Evolutionary conservation across 2,797 vertebrate species (phyloP).

Genomic region (Oophaga sylvatica): DNA sequence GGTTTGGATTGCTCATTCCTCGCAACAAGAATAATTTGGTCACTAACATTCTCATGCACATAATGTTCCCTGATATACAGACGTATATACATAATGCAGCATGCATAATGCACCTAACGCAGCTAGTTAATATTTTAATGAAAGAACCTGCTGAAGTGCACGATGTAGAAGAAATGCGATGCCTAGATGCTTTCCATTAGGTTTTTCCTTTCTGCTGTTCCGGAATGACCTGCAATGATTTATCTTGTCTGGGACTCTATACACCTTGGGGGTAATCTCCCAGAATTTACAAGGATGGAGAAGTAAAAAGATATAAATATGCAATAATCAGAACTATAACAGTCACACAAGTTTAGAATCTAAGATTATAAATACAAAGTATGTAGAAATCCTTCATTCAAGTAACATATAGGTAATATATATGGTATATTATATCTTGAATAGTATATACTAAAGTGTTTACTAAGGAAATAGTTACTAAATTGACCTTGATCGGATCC

Average conservation of each 20-base stretch:
- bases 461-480: not conserved
- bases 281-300: too few species aligned
- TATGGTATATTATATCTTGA: not conserved
- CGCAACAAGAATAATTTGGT: not conserved
- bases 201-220: not conserved
- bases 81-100: not conserved
- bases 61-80: not conserved
- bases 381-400: not conserved
- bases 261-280: not conserved
- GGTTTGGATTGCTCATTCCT: not conserved
- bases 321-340: not conserved
- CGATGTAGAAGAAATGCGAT: not conserved
- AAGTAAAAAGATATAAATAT: not conserved
- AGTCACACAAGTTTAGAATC: not conserved
- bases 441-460: not conserved
- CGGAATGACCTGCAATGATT: not conserved
- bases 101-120: constrained; percentile 9
- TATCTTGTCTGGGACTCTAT: not conserved
- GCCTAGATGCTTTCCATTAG: not conserved
- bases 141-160: not conserved
- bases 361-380: not conserved
- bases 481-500: not conserved
- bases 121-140: constrained; percentile 6
- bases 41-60: not conserved
- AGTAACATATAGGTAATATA: not conserved